A percentile compares a stretch with the other conserved stretches of the same genome.
These are phyloP conservation scores for Polyommatus icarus DNA, from an alignment of 2,888 invertebrate species.

Conservation along the genomic window DNA sequence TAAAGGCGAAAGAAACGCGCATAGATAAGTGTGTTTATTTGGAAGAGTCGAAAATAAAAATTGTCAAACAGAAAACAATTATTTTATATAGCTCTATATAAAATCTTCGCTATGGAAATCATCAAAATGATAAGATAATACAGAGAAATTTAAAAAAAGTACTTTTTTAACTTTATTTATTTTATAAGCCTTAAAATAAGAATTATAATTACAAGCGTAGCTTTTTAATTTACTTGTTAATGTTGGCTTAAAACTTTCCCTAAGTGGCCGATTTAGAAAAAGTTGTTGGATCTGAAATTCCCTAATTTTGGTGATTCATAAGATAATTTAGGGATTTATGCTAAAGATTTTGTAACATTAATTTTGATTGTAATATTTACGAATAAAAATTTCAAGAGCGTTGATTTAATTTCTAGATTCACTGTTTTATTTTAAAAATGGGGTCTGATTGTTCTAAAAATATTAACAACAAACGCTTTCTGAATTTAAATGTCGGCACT, in stretches of 20 bases:
- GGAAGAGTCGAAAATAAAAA: too few relatives aligned
- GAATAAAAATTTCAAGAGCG: background rate
- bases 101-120: too few relatives aligned
- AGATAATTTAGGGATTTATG: constrained; percentile 3
- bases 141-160: too few relatives aligned
- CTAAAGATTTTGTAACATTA: background rate
- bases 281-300: background rate
- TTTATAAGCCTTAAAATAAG: too few relatives aligned
- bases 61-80: too few relatives aligned
- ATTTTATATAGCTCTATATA: too few relatives aligned
- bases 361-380: background rate
- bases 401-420: background rate
- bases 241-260: background rate
- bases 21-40: too few relatives aligned
- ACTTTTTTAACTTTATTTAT: too few relatives aligned
- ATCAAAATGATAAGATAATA: too few relatives aligned
- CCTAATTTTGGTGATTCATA: background rate
- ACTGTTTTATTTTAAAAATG: background rate
- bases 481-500: background rate
- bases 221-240: background rate
- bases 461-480: background rate
- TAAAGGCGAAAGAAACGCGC: too few relatives aligned
- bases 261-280: background rate
- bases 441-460: background rate
- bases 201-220: background rate